Evolutionary conservation across 1,140 invertebrate species (phyloP).

Genomic region (Chionoecetes opilio): DNA sequence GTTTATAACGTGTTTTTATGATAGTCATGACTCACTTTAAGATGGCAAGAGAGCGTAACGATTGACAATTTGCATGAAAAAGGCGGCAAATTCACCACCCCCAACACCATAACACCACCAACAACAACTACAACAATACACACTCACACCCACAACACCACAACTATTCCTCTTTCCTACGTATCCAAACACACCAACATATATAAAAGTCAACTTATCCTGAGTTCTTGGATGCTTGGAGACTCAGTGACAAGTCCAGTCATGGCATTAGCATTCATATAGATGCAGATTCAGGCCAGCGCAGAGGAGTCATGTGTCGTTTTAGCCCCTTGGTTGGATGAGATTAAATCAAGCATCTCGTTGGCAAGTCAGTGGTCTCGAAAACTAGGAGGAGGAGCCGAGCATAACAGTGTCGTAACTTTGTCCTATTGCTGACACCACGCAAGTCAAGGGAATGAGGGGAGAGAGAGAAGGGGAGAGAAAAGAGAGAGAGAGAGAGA

Average conservation of each 20-base stretch:
- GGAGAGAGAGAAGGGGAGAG: background rate
- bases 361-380: background rate
- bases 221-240: background rate
- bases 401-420: background rate
- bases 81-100: no score
- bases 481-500: background rate
- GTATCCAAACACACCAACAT: no score
- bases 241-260: slow-evolving; percentile 14
- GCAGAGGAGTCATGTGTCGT: background rate
- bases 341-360: slow-evolving; percentile 4
- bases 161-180: no score
- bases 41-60: no score
- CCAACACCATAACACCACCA: no score
- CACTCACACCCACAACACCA: no score
- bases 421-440: background rate
- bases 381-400: slow-evolving; percentile 2
- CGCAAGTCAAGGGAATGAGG: no score
- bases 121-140: no score
- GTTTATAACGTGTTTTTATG: no score
- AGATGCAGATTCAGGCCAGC: background rate
- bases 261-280: slow-evolving; percentile 20
- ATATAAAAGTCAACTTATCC: background rate
- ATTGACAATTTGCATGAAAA: no score
- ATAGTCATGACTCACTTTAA: no score
- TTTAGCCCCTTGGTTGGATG: background rate